Conservation (phyloP, 2,113 vertebrate genomes). For the Tinamus guttatus region DNA sequence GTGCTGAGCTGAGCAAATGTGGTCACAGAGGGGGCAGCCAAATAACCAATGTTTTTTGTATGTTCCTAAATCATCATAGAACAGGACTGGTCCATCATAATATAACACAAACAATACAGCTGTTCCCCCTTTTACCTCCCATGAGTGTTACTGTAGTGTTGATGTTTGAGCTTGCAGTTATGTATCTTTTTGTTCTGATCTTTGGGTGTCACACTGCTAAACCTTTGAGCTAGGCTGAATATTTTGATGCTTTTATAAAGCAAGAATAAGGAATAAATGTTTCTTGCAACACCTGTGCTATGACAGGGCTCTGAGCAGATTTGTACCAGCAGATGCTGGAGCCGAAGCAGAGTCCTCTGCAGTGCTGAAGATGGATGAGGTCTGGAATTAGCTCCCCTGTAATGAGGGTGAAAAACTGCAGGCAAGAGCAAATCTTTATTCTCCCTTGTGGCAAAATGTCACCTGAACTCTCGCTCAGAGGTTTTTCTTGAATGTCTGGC, state of each 20-base stretch:
- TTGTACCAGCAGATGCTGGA: background rate
- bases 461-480: background rate
- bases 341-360: background rate
- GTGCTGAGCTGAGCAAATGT: background rate
- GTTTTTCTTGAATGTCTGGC: background rate
- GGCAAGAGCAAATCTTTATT: background rate
- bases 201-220: background rate
- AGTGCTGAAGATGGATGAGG: background rate
- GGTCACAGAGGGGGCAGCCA: background rate
- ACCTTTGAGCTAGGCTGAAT: background rate
- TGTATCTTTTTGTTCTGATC: background rate
- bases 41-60: background rate
- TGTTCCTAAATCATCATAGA: background rate
- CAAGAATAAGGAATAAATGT: background rate
- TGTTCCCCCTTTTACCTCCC: background rate
- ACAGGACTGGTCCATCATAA: background rate
- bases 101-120: accelerated
- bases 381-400: background rate
- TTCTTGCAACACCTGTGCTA: background rate
- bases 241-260: background rate
- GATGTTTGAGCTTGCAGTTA: background rate
- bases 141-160: background rate
- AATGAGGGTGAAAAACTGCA: background rate
- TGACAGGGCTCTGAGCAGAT: accelerated
- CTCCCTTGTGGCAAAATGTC: background rate